Conservation (phyloP, 1,140 invertebrate genomes). For the Drosophila punjabiensis region DNA sequence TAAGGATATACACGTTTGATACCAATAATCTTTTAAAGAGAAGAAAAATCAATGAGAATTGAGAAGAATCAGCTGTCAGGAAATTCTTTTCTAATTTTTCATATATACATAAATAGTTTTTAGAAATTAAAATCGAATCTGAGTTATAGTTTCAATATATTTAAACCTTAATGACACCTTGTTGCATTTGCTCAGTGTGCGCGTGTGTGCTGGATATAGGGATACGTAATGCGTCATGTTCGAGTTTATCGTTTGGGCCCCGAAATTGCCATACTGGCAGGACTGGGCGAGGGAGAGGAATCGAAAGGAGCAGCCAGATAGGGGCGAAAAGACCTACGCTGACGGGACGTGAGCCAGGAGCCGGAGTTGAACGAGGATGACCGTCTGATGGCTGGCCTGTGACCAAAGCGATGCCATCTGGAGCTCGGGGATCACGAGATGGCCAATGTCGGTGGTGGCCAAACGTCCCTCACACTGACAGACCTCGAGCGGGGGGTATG, state of each 20-base stretch:
- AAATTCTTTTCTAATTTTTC: background rate
- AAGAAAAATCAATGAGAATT: background rate
- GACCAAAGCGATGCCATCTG: slow-evolving; percentile 12
- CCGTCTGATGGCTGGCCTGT: slow-evolving; percentile 48
- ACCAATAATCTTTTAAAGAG: background rate
- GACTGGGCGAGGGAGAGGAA: background rate
- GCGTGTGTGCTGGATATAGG: slow-evolving; percentile 5
- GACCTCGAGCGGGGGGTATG: background rate
- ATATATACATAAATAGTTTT: no score
- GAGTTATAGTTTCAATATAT: background rate
- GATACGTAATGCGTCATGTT: slow-evolving; percentile 69
- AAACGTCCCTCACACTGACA: slow-evolving; percentile 46
- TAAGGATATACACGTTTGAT: no score
- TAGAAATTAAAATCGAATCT: background rate
- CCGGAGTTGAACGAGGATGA: slow-evolving; percentile 34
- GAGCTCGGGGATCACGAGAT: slow-evolving; percentile 23
- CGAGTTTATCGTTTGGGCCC: slow-evolving; percentile 56
- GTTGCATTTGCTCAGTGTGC: slow-evolving; percentile 16
- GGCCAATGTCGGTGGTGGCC: slow-evolving; percentile 40
- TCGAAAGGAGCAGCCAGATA: slow-evolving; percentile 25
- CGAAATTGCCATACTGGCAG: slow-evolving; percentile 53
- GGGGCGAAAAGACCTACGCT: slow-evolving; percentile 13
- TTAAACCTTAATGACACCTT: background rate
- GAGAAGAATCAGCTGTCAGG: background rate
- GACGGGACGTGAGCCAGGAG: slow-evolving; percentile 35